phyloP scores from a whole-genome alignment of 2,797 vertebrate species.

The Meda fulgida region DNA sequence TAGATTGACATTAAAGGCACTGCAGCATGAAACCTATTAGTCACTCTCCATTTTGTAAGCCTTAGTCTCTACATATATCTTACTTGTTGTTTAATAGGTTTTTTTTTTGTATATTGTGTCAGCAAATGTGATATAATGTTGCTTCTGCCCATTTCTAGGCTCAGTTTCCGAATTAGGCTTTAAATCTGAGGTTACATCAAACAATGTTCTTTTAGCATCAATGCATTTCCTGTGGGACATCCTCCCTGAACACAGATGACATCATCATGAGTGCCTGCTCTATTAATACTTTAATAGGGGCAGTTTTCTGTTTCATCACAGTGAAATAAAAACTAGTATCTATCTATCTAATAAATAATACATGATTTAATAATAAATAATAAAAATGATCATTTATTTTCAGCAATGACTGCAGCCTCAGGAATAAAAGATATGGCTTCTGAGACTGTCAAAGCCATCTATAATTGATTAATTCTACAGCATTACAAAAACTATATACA shows the following conservation, averaged over 20 bases:
- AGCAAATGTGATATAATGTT: conserved; percentile 6
- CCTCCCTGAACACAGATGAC: conserved; percentile 47
- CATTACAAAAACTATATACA: conserved; percentile 79
- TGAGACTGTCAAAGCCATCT: conserved; percentile 54
- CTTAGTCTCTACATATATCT: neutral
- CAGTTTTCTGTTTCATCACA: conserved; percentile 43
- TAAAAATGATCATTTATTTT: neutral
- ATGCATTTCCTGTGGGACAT: conserved; percentile 41
- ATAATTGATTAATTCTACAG: conserved; percentile 78
- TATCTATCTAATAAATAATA: neutral
- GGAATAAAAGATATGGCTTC: conserved; percentile 4
- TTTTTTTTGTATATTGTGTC: conserved; percentile 7
- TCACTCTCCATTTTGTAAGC: neutral
- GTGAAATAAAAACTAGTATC: neutral
- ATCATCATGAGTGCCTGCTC: conserved; percentile 41
- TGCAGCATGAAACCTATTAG: neutral
- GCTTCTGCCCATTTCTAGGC: neutral
- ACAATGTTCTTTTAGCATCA: conserved; percentile 40
- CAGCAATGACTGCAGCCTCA: neutral
- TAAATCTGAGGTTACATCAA: conserved; percentile 37
- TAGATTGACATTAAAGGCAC: conserved; percentile 11
- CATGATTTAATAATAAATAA: neutral
- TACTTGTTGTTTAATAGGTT: neutral
- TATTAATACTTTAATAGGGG: conserved; percentile 49
- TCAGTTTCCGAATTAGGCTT: neutral